These are phyloP conservation scores for Tetraneura akinire DNA, from an alignment of 1,140 invertebrate species.

Conservation along the genomic window DNA sequence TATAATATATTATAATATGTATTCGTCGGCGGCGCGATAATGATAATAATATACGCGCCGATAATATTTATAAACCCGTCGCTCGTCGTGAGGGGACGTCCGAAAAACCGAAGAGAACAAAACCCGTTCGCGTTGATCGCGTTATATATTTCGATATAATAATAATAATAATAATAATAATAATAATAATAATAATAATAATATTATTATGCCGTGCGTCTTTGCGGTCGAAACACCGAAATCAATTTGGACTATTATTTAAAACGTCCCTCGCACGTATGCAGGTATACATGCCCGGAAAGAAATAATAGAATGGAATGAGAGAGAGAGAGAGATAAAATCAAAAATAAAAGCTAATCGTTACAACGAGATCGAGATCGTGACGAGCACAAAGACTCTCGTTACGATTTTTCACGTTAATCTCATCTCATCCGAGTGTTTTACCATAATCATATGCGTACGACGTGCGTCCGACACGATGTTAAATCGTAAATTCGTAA, in stretches of 20 bases:
- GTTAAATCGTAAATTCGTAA: too few relatives aligned
- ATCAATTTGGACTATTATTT: slow-evolving; percentile 49
- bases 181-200: too few relatives aligned
- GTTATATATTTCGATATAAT: too few relatives aligned
- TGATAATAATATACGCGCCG: too few relatives aligned
- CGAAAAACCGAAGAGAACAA: background rate
- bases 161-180: too few relatives aligned
- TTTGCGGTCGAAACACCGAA: slow-evolving; percentile 36
- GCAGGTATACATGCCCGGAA: slow-evolving; percentile 8
- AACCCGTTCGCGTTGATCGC: slow-evolving; percentile 25
- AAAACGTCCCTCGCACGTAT: background rate
- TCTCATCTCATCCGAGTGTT: background rate
- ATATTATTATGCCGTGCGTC: too few relatives aligned
- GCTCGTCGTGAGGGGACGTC: background rate
- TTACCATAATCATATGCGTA: background rate
- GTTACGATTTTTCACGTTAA: slow-evolving; percentile 38
- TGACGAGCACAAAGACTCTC: slow-evolving; percentile 31
- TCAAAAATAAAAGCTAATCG: slow-evolving; percentile 22
- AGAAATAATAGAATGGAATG: too few relatives aligned
- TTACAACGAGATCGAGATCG: slow-evolving; percentile 44
- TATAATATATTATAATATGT: slow-evolving; percentile 6
- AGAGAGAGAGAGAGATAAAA: background rate
- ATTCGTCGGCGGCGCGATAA: background rate
- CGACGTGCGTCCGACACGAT: background rate
- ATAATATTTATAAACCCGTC: slow-evolving; percentile 45